phyloP scores from a whole-genome alignment of 1,140 invertebrate species.

The Platorchestia sp. region DNA sequence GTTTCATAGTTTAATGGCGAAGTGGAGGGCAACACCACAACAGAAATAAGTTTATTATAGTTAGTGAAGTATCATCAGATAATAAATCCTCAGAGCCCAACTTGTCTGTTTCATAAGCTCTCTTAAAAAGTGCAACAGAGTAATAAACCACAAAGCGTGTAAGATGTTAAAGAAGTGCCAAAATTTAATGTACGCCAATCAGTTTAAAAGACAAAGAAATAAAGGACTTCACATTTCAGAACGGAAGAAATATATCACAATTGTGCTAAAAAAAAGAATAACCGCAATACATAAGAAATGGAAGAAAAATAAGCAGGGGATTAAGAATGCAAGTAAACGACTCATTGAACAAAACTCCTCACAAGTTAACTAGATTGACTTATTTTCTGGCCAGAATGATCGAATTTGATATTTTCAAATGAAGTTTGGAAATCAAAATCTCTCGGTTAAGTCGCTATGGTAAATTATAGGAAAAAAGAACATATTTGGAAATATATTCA shows the following conservation, averaged over 20 bases:
- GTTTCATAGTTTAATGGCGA: neutral
- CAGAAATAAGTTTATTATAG: neutral
- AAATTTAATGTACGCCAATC: neutral
- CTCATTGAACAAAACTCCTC: no score
- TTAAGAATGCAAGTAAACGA: no score
- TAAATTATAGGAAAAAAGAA: no score
- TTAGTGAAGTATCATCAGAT: neutral
- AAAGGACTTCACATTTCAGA: neutral
- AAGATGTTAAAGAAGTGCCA: neutral
- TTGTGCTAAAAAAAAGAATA: neutral
- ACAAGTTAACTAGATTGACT: no score
- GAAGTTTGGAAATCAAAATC: no score
- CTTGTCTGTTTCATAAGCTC: neutral
- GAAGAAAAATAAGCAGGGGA: neutral
- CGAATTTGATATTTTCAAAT: no score
- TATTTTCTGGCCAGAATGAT: no score
- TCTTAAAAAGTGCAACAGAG: neutral
- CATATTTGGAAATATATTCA: no score
- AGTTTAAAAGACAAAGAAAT: neutral
- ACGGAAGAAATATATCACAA: neutral
- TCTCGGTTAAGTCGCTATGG: no score
- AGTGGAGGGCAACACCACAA: neutral
- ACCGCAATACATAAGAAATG: neutral
- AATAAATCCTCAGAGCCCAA: neutral
- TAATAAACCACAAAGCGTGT: neutral